Conservation (phyloP, 2,888 invertebrate genomes). For the Tipula confusa region DNA sequence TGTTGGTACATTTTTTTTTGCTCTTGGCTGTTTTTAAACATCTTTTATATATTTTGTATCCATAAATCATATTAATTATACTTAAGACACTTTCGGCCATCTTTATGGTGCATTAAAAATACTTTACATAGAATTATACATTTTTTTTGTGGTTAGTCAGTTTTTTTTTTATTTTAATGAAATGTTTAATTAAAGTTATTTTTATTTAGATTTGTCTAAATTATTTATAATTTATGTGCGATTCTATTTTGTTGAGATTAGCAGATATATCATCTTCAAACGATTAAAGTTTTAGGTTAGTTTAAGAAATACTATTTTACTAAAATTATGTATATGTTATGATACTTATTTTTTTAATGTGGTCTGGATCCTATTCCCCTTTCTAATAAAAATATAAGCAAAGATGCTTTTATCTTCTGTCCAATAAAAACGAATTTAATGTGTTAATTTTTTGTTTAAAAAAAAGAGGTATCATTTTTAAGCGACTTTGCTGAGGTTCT, state of each 20-base stretch:
- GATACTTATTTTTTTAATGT: too few species aligned
- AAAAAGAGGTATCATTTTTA: too few species aligned
- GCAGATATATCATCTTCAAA: not conserved
- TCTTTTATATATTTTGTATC: not conserved
- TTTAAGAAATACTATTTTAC: too few species aligned
- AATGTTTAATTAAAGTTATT: not conserved
- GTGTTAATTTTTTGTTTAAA: too few species aligned
- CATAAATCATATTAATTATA: conserved; percentile 20
- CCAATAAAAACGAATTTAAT: too few species aligned
- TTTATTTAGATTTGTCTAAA: not conserved
- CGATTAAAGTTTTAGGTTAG: too few species aligned
- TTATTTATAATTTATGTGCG: not conserved
- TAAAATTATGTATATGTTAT: too few species aligned
- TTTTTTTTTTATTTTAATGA: not conserved
- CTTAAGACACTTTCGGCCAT: conserved; percentile 25
- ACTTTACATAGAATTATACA: not conserved
- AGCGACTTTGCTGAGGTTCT: too few species aligned
- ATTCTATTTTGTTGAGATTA: not conserved
- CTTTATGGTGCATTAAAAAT: not conserved
- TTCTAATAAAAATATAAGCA: too few species aligned
- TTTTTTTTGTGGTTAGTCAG: not conserved
- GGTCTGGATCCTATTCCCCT: too few species aligned
- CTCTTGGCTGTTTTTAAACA: not conserved
- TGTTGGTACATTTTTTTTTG: not conserved
- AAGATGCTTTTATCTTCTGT: too few species aligned